Evolutionary conservation across 1,140 invertebrate species (phyloP).

Genomic region (Tachypleus tridentatus): DNA sequence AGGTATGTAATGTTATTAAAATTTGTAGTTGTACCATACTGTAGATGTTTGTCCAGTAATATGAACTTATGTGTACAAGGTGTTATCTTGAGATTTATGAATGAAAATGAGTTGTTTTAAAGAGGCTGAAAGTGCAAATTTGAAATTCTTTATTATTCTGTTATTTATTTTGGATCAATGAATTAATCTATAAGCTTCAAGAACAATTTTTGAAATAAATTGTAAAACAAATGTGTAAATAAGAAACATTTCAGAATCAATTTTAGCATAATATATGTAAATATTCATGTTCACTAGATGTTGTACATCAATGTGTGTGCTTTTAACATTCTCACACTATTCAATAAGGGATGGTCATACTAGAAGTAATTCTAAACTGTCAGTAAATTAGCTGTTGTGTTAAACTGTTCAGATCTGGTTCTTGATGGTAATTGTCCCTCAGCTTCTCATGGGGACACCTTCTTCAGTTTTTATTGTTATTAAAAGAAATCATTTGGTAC

Average conservation of each 20-base stretch:
- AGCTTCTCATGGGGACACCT: too few relatives aligned
- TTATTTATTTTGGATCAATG: constrained; percentile 1
- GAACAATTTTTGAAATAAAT: background rate
- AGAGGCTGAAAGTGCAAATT: constrained; percentile 7
- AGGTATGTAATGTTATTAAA: background rate
- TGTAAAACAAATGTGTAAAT: background rate
- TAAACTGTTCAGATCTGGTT: too few relatives aligned
- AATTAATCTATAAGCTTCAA: background rate
- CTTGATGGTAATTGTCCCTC: too few relatives aligned
- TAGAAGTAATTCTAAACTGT: too few relatives aligned
- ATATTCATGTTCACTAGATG: too few relatives aligned
- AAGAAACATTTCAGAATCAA: background rate
- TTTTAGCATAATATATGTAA: background rate
- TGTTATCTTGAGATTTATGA: constrained; percentile 4
- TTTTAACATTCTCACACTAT: too few relatives aligned
- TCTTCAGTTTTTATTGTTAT: too few relatives aligned
- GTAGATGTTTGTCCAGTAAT: background rate
- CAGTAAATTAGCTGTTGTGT: too few relatives aligned
- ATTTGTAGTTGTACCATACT: background rate
- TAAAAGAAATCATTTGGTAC: too few relatives aligned
- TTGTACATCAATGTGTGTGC: too few relatives aligned
- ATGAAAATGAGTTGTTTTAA: background rate
- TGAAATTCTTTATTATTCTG: constrained; percentile 8
- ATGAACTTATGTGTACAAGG: background rate
- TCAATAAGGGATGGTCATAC: too few relatives aligned